These are phyloP conservation scores for Heteropelma amictum DNA, from an alignment of 2,888 invertebrate species.

Conservation along the genomic window DNA sequence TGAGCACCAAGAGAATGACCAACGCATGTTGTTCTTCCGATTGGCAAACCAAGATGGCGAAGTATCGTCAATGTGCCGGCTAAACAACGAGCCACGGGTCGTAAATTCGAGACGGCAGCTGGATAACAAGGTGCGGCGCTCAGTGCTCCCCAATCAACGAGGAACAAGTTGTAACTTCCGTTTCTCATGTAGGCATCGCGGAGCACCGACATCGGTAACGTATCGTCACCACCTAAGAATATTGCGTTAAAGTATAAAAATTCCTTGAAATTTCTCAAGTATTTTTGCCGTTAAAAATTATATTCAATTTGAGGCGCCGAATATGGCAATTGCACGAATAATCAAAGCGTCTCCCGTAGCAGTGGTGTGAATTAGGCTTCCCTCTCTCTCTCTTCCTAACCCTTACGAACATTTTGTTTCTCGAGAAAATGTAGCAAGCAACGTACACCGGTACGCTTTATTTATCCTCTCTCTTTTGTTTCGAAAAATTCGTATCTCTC, in stretches of 20 bases:
- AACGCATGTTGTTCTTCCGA: conserved; percentile 85
- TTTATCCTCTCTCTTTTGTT: no score
- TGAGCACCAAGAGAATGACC: conserved; percentile 89
- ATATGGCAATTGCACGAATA: no score
- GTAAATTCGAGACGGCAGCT: conserved; percentile 87
- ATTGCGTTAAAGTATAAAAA: neutral
- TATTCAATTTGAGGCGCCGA: no score
- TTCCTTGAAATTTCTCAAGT: neutral
- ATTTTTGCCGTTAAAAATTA: no score
- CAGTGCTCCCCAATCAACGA: conserved; percentile 88
- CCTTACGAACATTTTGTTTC: no score
- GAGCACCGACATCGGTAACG: conserved; percentile 85
- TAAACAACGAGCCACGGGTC: conserved; percentile 85
- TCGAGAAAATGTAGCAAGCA: no score
- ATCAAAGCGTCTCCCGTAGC: no score
- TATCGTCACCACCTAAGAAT: conserved; percentile 83
- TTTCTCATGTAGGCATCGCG: conserved; percentile 87
- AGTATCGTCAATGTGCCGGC: conserved; percentile 83
- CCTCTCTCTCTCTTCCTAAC: no score
- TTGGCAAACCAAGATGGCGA: conserved; percentile 83
- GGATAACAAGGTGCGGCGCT: conserved; percentile 86
- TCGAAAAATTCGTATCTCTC: no score
- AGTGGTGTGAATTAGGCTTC: no score
- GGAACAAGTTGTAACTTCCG: conserved; percentile 87
- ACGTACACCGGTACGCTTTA: no score